Percentiles rank a stretch among this genome's conserved stretches.
phyloP scores from a whole-genome alignment of 2,113 vertebrate species.

The Conger conger region DNA sequence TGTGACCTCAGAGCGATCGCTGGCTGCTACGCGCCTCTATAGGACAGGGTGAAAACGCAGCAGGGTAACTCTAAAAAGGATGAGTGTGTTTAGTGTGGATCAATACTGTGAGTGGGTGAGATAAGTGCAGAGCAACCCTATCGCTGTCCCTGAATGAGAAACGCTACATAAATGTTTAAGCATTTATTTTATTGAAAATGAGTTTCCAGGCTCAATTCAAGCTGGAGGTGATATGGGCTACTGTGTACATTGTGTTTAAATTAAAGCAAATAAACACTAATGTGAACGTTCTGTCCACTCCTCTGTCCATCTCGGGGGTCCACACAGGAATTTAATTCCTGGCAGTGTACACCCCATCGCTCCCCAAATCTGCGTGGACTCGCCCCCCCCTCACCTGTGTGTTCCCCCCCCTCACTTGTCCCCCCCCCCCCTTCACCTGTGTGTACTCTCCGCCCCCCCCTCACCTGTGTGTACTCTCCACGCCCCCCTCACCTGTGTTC shows the following conservation, averaged over 20 bases:
- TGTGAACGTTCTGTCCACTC: not conserved
- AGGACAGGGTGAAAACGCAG: not conserved
- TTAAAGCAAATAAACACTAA: not conserved
- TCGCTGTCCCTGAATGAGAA: not conserved
- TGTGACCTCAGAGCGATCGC: not conserved
- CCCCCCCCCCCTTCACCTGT: no score
- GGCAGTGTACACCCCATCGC: not conserved
- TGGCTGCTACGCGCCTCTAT: not conserved
- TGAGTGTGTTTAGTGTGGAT: not conserved
- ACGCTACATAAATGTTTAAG: not conserved
- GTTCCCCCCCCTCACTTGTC: no score
- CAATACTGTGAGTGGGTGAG: not conserved
- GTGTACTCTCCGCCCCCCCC: no score
- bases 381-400: no score
- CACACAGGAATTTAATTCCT: not conserved
- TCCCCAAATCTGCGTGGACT: no score
- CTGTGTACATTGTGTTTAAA: not conserved
- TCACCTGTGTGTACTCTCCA: no score
- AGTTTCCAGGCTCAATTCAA: not conserved
- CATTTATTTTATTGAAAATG: not conserved
- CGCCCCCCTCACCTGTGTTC: no score
- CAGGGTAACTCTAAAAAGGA: not conserved
- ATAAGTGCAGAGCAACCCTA: not conserved
- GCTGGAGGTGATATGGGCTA: not conserved
- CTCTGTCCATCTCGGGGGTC: not conserved